Evolutionary conservation across 2,888 invertebrate genomes (phyloP), one percentile per base, ranked within the genome.

Genomic region (Cephus pygmeus): DNA sequence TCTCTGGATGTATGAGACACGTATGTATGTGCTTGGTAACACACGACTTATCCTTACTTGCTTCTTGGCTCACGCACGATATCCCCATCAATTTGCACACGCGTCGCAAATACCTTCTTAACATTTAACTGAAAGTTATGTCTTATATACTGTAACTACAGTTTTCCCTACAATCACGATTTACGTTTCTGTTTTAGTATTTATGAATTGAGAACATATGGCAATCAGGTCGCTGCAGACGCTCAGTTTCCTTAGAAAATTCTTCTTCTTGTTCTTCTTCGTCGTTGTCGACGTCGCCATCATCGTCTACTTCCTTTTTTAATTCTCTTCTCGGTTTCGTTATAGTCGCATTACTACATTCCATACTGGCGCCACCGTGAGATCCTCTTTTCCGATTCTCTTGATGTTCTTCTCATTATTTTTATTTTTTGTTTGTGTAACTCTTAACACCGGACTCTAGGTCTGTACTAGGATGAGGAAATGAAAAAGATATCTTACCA

Each of bases 11-110:
- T 75, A 75, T 34, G 68, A 36, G 74, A 40, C 40, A 74, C 73
- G 34, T 77, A 77, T 74, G 34, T 77, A 77, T 74, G 35, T 71
- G 69, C 75, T 56, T 56, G 56, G 56, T 56, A 56, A 56, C 56
- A 23, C 23, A 56, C 56, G 56, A 23, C 9, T 56, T 23, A 23
- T 23, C 56, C 56, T 56, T 15, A 23, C 23, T 56, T 56, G 23
- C 56, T 12, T 35, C 34, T 33, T 34, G 74, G 30, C 35, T 15
- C 74, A 74, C 23, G 35, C 74, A 74, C 74, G 75, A 36, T 1
- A 36, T 36, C 35, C 30, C 15, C 74, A 74, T 35, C 33, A 35
- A 74, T 74, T 74, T 74, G 74, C 74, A 35, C 34, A 74, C 36
- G 36, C 74, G 74, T 74, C 36, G 74, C 74, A 74, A 34, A 74